Evolutionary conservation across 2,797 vertebrate species (phyloP).

Genomic region (Picus viridis): DNA sequence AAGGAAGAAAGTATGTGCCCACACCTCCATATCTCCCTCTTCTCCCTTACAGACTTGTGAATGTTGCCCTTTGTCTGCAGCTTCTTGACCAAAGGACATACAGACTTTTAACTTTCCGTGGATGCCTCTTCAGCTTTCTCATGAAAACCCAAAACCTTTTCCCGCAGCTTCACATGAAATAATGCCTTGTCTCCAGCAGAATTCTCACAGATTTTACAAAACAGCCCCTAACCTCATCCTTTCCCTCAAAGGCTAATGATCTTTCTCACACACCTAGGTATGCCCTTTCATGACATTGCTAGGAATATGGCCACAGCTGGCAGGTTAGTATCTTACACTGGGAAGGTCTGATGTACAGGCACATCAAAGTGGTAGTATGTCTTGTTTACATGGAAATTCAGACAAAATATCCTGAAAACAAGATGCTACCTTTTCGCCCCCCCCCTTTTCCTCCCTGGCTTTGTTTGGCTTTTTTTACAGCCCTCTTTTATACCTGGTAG

Average conservation of each 20-base stretch:
- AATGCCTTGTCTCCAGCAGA: neutral
- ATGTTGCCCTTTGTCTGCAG: neutral
- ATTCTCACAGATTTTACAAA: neutral
- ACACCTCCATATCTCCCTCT: neutral
- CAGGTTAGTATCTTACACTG: rapidly evolving
- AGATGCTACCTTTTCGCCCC: neutral
- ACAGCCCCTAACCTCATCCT: neutral
- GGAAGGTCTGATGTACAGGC: neutral
- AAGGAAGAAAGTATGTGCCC: neutral
- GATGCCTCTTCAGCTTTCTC: neutral
- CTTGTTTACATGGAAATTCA: neutral
- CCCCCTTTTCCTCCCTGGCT: neutral
- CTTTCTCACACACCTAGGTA: neutral
- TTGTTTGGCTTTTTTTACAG: neutral
- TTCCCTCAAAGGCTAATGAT: neutral
- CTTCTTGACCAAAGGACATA: neutral
- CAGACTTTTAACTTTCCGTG: neutral
- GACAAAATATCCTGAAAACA: neutral
- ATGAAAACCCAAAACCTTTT: neutral
- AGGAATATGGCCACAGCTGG: neutral
- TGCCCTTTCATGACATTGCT: neutral
- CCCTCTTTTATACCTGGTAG: neutral
- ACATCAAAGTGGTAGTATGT: neutral
- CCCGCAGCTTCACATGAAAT: neutral
- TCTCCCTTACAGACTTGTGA: neutral